These are phyloP conservation scores for Heterotilapia buettikoferi DNA, from an alignment of 2,113 vertebrate species.

Conservation along the genomic window DNA sequence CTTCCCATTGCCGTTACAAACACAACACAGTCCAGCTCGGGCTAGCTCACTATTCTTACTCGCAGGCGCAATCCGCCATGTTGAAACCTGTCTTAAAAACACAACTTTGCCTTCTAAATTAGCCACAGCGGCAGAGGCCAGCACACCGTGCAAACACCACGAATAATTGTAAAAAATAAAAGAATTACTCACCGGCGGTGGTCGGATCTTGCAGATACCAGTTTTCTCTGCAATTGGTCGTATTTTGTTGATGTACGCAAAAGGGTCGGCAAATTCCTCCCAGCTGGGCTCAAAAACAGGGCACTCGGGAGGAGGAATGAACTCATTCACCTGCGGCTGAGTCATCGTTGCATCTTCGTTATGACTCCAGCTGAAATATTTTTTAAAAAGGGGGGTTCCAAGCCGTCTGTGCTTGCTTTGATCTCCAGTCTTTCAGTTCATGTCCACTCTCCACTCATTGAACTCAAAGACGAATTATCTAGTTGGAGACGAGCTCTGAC, in stretches of 20 bases:
- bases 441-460: slow-evolving; percentile 70
- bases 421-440: slow-evolving; percentile 54
- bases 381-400: neutral
- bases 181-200: slow-evolving; percentile 83
- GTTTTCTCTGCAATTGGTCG: slow-evolving; percentile 94
- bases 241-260: slow-evolving; percentile 96
- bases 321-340: slow-evolving; percentile 81
- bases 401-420: neutral
- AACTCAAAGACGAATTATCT: slow-evolving; percentile 72
- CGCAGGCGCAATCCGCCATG: slow-evolving; percentile 83
- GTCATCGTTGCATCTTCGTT: slow-evolving; percentile 69
- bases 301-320: slow-evolving; percentile 93
- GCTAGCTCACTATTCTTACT: slow-evolving; percentile 58
- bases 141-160: neutral
- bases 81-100: slow-evolving; percentile 78
- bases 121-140: neutral
- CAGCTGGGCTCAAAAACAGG: slow-evolving; percentile 95
- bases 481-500: slow-evolving; percentile 55
- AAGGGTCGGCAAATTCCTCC: slow-evolving; percentile 94
- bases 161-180: neutral
- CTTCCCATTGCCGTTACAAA: neutral
- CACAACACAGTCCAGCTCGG: slow-evolving; percentile 25
- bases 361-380: slow-evolving; percentile 30
- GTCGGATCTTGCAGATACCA: slow-evolving; percentile 95
- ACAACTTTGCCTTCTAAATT: slow-evolving; percentile 65